Base-by-base conservation (phyloP, 1,140 invertebrate genomes). In the Melitaea cinxia region DNA sequence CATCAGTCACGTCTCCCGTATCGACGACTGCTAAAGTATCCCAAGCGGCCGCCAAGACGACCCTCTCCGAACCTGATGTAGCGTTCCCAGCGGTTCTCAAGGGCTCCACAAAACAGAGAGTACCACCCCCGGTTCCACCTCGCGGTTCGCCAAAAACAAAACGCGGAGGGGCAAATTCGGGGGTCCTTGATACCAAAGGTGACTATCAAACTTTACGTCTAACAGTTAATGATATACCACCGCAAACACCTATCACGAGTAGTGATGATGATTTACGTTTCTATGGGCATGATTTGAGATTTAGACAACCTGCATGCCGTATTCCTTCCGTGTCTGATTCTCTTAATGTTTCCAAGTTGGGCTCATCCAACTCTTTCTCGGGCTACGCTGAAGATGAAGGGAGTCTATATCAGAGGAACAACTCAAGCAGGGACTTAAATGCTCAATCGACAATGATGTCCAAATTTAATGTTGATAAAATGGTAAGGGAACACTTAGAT, bases 111-210 rank as follows among this genome's bases (percentile, higher is more conserved):
- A 94, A 94, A 85, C 92, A 93, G 63, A 94, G 94, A 78, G 93
- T 96, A 3, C 95, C 95, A 6, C 96, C 96, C 21, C 96, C 96
- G 10, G 95, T 96, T 14, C 96, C 96, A 24, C 96, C 95, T 2
- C 90, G 95, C 61, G 95, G 96, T n/a, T 95, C 94, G n/a, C 94
- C 94, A 5, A 93, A 93, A 89, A 78, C 89, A 61, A 94, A 94
- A 89, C 85, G 92, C 12, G 89, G 89, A 39, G 92, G 88, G 10
- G 88, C 76, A 28, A 77, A 73, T 50, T 82, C 87, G 4, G 78
- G 81, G 62, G 81, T 77, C 66, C 56, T 84, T 53, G 88, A 91
- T 33, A 82, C 77, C 4, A 92, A 92, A 92, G 91, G 91, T 92
- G 91, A 92, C 56, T 88, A 87, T 85, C 66, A 75, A 50, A 75